These are phyloP conservation scores for Zhuqinia jingwanae DNA, from an alignment of 2,888 invertebrate genomes.

Conservation along the genomic window DNA sequence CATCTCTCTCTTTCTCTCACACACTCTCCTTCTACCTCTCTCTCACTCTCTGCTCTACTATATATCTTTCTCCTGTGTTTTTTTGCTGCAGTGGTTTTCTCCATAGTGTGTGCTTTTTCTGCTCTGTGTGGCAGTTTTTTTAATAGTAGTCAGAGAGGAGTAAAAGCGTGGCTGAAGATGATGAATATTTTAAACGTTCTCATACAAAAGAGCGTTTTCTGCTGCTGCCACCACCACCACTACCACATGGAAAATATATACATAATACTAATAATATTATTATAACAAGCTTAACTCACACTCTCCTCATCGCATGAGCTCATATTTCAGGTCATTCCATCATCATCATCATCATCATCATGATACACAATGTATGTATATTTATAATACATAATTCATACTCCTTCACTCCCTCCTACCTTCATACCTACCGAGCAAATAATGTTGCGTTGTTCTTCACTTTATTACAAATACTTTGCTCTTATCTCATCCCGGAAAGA, in stretches of 20 bases:
- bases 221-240: slow-evolving; percentile 12
- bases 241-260: no score
- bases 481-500: slow-evolving; percentile 74
- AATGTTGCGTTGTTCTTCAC: slow-evolving; percentile 4
- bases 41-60: not conserved
- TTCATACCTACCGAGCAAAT: slow-evolving; percentile 27
- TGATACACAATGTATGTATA: slow-evolving; percentile 4
- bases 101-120: slow-evolving; percentile 4
- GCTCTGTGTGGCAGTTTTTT: not conserved
- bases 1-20: not conserved
- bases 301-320: slow-evolving; percentile 2
- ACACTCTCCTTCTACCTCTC: not conserved
- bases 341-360: slow-evolving; percentile 25
- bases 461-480: slow-evolving; percentile 45
- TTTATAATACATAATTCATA: slow-evolving; percentile 63
- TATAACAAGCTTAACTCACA: slow-evolving; percentile 1
- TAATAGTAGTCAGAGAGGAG: slow-evolving; percentile 47
- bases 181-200: slow-evolving; percentile 68
- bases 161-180: slow-evolving; percentile 61
- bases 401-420: slow-evolving; percentile 25
- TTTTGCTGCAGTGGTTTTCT: slow-evolving; percentile 43
- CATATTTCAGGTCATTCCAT: slow-evolving; percentile 53
- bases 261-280: not conserved
- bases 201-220: slow-evolving; percentile 43
- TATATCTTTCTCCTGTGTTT: slow-evolving; percentile 8